Percentiles rank a stretch among this genome's conserved stretches.
phyloP scores from a whole-genome alignment of 2,888 invertebrate genomes.

The Spodoptera littoralis region DNA sequence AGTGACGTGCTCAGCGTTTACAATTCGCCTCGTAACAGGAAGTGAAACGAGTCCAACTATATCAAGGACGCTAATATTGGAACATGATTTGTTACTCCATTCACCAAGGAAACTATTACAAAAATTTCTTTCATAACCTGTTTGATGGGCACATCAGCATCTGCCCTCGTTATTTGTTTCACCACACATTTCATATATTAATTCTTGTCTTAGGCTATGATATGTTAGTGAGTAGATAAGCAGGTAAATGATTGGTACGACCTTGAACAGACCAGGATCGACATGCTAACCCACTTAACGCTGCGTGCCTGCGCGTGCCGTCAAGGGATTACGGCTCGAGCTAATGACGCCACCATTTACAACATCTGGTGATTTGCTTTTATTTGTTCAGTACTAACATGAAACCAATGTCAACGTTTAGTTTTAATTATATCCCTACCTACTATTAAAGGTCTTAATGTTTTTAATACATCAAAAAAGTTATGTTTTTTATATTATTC shows the following conservation, averaged over 20 bases:
- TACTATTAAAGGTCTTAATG: no score
- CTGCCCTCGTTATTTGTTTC: constrained; percentile 39
- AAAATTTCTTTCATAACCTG: constrained; percentile 56
- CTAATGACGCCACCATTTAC: constrained; percentile 70
- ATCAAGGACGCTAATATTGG: constrained; percentile 84
- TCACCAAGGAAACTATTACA: constrained; percentile 56
- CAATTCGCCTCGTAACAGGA: constrained; percentile 83
- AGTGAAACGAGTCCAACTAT: constrained; percentile 82
- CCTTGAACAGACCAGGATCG: constrained; percentile 76
- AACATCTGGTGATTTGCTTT: constrained; percentile 70
- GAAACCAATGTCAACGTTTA: constrained; percentile 8
- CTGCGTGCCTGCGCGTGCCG: constrained; percentile 80
- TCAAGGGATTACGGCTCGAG: constrained; percentile 72
- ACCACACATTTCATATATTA: constrained; percentile 23
- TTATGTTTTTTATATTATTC: no score
- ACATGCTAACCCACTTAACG: constrained; percentile 82
- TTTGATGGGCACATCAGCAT: constrained; percentile 41
- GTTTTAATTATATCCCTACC: no score
- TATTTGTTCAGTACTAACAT: constrained; percentile 38
- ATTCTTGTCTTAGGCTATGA: constrained; percentile 6
- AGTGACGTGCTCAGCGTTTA: constrained; percentile 85
- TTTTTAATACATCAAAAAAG: no score
- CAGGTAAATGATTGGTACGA: constrained; percentile 67
- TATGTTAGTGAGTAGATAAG: constrained; percentile 27
- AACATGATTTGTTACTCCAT: constrained; percentile 72